These are phyloP conservation scores for Pelodytes ibericus DNA, from an alignment of 2,797 vertebrate genomes.

Conservation along the genomic window DNA sequence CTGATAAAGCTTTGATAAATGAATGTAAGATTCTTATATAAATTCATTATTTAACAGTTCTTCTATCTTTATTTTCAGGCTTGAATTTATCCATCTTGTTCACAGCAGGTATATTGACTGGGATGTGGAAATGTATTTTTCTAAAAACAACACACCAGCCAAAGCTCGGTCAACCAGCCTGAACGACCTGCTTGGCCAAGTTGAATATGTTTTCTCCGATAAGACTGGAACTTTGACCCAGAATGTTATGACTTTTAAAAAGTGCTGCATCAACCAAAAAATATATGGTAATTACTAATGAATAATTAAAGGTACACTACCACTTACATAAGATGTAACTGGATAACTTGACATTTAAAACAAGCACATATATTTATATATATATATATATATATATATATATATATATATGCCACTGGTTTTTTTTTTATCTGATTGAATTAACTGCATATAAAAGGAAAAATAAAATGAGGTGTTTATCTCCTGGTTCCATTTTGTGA, in stretches of 20 bases:
- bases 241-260: constrained; percentile 88
- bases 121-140: constrained; percentile 83
- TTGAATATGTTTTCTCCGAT: constrained; percentile 90
- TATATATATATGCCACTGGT: too few species aligned
- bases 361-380: too few species aligned
- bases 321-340: too few species aligned
- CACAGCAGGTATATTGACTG: constrained; percentile 89
- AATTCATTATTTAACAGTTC: neutral
- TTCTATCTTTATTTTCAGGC: constrained; percentile 61
- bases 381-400: too few species aligned
- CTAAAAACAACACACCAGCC: constrained; percentile 72
- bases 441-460: too few species aligned
- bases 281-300: constrained; percentile 77
- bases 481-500: too few species aligned
- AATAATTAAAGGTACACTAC: too few species aligned
- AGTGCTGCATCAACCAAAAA: constrained; percentile 83
- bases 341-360: too few species aligned
- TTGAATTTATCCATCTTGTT: constrained; percentile 87
- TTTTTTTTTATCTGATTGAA: too few species aligned
- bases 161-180: constrained; percentile 85
- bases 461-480: too few species aligned
- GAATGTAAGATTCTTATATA: too few species aligned
- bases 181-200: constrained; percentile 89
- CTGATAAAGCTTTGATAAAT: too few species aligned
- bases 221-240: constrained; percentile 95